Conservation (phyloP, 2,888 invertebrate species). For the Drosophila anomelani region DNA sequence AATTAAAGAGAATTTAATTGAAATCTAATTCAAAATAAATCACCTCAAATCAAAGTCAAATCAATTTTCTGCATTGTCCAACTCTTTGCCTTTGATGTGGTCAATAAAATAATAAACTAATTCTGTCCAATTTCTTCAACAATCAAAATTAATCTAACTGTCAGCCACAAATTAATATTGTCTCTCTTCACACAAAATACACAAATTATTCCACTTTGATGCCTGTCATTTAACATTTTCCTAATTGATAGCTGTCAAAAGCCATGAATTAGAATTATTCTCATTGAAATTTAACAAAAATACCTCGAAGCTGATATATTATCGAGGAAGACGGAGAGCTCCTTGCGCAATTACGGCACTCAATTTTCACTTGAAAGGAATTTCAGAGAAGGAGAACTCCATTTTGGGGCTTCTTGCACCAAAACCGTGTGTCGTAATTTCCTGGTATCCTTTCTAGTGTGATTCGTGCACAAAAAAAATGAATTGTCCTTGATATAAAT, state of each 20-base stretch:
- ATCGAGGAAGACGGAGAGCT: neutral
- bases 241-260: slow-evolving; percentile 13
- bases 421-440: slow-evolving; percentile 4
- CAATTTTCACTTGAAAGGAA: slow-evolving; percentile 26
- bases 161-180: neutral
- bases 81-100: neutral
- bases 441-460: neutral
- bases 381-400: neutral
- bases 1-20: neutral
- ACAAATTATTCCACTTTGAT: neutral
- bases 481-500: neutral
- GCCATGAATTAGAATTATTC: neutral
- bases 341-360: slow-evolving; percentile 25
- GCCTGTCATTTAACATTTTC: neutral
- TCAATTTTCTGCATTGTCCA: neutral
- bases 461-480: neutral
- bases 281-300: slow-evolving; percentile 3
- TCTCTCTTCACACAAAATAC: slow-evolving; percentile 1
- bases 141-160: slow-evolving; percentile 1
- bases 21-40: neutral
- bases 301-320: slow-evolving; percentile 14
- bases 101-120: slow-evolving; percentile 1
- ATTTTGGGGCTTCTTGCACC: neutral
- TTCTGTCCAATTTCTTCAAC: neutral
- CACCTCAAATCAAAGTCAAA: too few species aligned